Percentiles rank a stretch among this genome's conserved stretches.
Conservation (phyloP, 2,113 vertebrate species). For the Rhipidura dahli region DNA sequence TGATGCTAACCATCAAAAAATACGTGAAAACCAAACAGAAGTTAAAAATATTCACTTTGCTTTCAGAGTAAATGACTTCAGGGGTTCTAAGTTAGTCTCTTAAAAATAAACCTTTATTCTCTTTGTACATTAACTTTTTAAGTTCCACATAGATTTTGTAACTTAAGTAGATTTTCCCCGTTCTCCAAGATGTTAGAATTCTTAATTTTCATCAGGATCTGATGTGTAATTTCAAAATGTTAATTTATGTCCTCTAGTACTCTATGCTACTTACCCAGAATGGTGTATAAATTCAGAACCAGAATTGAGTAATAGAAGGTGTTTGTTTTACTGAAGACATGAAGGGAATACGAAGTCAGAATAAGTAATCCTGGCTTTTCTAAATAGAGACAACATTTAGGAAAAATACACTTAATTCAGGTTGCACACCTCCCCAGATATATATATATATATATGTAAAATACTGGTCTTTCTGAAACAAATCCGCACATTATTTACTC, state of each 20-base stretch:
- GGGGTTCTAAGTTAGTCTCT: not conserved
- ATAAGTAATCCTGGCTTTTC: slow-evolving; percentile 70
- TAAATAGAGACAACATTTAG: slow-evolving; percentile 54
- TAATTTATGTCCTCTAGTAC: not conserved
- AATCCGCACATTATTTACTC: not conserved
- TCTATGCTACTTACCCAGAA: slow-evolving; percentile 82
- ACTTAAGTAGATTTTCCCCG: not conserved
- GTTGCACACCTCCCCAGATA: not conserved
- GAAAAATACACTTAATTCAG: not conserved
- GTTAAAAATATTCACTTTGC: not conserved
- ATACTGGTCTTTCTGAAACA: not conserved
- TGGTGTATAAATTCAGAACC: slow-evolving; percentile 88
- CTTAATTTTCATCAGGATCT: not conserved
- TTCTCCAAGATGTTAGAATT: not conserved
- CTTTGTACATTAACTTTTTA: not conserved
- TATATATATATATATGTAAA: not conserved
- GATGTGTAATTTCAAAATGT: not conserved
- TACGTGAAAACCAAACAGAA: not conserved
- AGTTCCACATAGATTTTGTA: not conserved
- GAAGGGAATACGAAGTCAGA: slow-evolving; percentile 79
- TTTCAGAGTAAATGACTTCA: not conserved
- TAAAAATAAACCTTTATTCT: not conserved
- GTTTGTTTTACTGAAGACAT: slow-evolving; percentile 86
- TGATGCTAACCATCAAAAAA: not conserved
- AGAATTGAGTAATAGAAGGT: slow-evolving; percentile 85